Evolutionary conservation across 2,888 invertebrate genomes (phyloP), one percentile per base, ranked within the genome.

Genomic region (Epinotia ramella): DNA sequence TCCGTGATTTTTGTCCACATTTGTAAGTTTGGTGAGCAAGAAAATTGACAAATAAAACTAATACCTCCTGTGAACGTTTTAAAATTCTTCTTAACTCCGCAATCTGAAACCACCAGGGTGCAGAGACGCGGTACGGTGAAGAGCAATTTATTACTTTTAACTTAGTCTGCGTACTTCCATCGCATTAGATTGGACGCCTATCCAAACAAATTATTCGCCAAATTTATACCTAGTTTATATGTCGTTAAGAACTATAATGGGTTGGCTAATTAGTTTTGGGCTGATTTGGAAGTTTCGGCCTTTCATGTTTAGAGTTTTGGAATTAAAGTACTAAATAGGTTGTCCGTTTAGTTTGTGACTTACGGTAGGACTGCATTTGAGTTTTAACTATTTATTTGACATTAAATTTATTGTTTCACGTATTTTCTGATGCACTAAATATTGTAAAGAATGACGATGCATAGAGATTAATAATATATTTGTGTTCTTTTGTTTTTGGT

Each of bases 61-160:
- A 33, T 16, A 40, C 53, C 62, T 28, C 28, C 4, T 63, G 62
- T 57, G n/a, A 40, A 63, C n/a, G 57, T 57, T 59, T 71, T n/a
- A 40, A 28, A 57, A 56, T 44, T 28, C 57, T 77, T 75, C 40
- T 0, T 40, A 49, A n/a, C 9, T 70, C 62, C 56, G 3, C 28
- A 16, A 33, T 4, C 60, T 62, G 75, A 84, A 86, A 84, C 85
- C 86, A 82, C 83, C 70, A 81, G 80, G 84, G 84, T 84, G 84
- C 83, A 79, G 83, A 84, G 79, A 82, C 83, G 83, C 79, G 82
- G 84, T 82, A 84, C 84, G 83, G 79, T 85, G 86, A 86, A 85
- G 86, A 86, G 85, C 87, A 87, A 87, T 87, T 87, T 87, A 87
- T 87, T 86, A 87, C 86, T 84, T 86, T 86, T 84, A 85, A 86